Evolutionary conservation across 2,797 vertebrate genomes (phyloP).

Genomic region (Atherinosoma microstoma): DNA sequence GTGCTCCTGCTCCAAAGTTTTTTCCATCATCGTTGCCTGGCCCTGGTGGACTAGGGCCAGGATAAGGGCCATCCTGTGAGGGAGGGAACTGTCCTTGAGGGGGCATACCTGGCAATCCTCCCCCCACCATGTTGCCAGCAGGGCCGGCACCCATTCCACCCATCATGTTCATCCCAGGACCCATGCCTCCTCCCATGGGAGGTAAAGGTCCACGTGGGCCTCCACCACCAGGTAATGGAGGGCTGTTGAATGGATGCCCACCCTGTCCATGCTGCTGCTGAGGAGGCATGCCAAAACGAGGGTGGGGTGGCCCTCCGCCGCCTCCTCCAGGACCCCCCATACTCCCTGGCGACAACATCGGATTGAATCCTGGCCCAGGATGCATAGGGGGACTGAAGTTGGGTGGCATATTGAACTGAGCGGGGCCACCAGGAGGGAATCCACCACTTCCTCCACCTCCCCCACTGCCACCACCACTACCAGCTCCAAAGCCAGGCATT

Average conservation of each 20-base stretch:
- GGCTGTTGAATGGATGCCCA: constrained; percentile 86
- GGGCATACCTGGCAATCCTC: constrained; percentile 82
- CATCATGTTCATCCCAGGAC: constrained; percentile 86
- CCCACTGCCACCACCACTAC: constrained; percentile 73
- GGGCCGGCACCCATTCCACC: constrained; percentile 82
- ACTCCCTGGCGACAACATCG: constrained; percentile 85
- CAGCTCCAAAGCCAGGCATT: constrained; percentile 85
- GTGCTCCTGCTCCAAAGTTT: constrained; percentile 83
- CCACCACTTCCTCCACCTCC: constrained; percentile 80
- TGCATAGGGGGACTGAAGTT: constrained; percentile 90
- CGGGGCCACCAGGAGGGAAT: constrained; percentile 87
- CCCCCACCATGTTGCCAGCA: constrained; percentile 84
- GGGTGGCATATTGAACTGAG: constrained; percentile 87
- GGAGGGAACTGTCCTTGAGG: constrained; percentile 85
- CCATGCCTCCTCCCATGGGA: constrained; percentile 84
- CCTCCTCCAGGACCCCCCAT: constrained; percentile 85
- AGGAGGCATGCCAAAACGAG: constrained; percentile 84
- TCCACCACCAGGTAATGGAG: constrained; percentile 82
- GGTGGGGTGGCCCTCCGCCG: constrained; percentile 85
- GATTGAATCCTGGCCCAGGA: constrained; percentile 85
- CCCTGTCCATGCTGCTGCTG: constrained; percentile 87
- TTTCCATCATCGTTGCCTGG: constrained; percentile 85
- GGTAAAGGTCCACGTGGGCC: constrained; percentile 84
- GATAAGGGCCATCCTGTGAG: constrained; percentile 84
- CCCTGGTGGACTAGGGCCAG: constrained; percentile 84